A percentile compares a stretch with the other conserved stretches of the same genome.
These are phyloP conservation scores for Orthosia gracilis DNA, from an alignment of 2,888 invertebrate species.

Conservation along the genomic window DNA sequence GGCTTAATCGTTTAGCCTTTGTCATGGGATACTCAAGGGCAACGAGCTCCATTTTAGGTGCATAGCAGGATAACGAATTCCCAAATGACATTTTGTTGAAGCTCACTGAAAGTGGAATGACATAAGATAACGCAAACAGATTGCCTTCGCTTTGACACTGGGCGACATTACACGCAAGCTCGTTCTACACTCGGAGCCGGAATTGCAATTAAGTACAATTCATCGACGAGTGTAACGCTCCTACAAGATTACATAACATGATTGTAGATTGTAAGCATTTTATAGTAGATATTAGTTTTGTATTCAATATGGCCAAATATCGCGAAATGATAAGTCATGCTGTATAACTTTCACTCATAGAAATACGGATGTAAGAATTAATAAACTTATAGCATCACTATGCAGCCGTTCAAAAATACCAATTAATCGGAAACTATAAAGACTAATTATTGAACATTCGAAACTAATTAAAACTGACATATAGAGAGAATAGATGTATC, in stretches of 20 bases:
- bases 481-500: slow-evolving; percentile 16
- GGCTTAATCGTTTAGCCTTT: slow-evolving; percentile 4
- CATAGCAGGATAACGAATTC: slow-evolving; percentile 27
- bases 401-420: neutral
- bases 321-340: neutral
- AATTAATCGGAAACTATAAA: slow-evolving; percentile 25
- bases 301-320: neutral
- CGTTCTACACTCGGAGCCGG: slow-evolving; percentile 14
- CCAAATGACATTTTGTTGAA: slow-evolving; percentile 29
- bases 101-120: slow-evolving; percentile 15
- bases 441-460: neutral
- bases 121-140: slow-evolving; percentile 44
- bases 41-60: slow-evolving; percentile 8
- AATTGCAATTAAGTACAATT: slow-evolving; percentile 34
- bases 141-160: slow-evolving; percentile 12
- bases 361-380: slow-evolving; percentile 14
- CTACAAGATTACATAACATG: neutral
- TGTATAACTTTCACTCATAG: neutral
- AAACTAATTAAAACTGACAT: slow-evolving; percentile 6
- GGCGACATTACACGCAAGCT: slow-evolving; percentile 10
- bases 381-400: neutral
- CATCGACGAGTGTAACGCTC: slow-evolving; percentile 2
- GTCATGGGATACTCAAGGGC: neutral
- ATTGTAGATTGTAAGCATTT: neutral
- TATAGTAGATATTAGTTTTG: neutral